These are phyloP conservation scores for Pseudochirops corinnae DNA, from an alignment of 2,797 vertebrate genomes.

Conservation along the genomic window DNA sequence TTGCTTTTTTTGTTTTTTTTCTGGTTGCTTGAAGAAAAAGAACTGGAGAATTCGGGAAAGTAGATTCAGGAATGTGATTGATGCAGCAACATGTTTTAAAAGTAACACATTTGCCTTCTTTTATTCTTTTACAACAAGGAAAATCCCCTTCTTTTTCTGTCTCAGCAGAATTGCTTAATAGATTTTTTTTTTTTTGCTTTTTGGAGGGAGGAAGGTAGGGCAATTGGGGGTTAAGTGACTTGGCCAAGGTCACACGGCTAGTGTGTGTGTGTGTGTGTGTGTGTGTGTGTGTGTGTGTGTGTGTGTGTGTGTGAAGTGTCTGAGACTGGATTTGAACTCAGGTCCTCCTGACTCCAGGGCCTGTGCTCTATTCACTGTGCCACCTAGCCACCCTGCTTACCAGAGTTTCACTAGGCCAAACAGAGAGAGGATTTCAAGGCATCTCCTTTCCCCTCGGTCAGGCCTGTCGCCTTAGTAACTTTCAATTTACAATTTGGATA, in stretches of 20 bases:
- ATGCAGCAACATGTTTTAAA: neutral
- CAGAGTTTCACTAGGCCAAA: slow-evolving; percentile 29
- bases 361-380: no score
- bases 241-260: no score
- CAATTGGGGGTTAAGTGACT: no score
- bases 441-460: neutral
- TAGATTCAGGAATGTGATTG: neutral
- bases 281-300: no score
- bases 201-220: no score
- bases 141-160: slow-evolving; percentile 10
- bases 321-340: no score
- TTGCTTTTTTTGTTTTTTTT: neutral
- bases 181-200: neutral
- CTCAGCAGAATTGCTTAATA: slow-evolving; percentile 51
- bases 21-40: slow-evolving; percentile 15
- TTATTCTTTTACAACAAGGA: neutral
- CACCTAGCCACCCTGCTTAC: slow-evolving; percentile 8
- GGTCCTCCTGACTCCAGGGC: no score
- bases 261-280: no score
- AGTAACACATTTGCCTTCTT: neutral
- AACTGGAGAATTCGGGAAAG: neutral
- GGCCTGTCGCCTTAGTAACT: neutral
- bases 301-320: no score
- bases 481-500: neutral
- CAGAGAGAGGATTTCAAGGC: neutral